Base-by-base conservation (phyloP, 2,888 invertebrate genomes). In the Crepidodera aurea region DNA sequence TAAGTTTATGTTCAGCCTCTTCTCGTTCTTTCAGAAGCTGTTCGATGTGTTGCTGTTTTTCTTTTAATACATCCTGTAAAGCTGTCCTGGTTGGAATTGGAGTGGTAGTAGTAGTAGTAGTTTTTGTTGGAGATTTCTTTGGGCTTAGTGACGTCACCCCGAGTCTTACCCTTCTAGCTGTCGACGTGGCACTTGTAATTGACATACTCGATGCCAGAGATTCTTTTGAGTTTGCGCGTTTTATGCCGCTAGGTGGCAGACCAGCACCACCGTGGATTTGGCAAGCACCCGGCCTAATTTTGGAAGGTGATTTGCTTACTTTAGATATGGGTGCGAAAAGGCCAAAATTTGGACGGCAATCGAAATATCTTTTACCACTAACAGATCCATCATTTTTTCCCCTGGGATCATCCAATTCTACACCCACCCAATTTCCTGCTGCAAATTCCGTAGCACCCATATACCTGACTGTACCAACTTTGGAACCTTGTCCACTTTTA, bases 361-460 rank as follows among this genome's bases (percentile, higher is more conserved):
- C 90, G 83, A 98, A 98, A 84, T 98, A 98, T 83, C 97, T 91
- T 82, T 90, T 91, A 57, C 94, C 96, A 69, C 90, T 93, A 27
- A 98, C 95, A 51, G 93, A 90, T 60, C 98, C 98, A 78, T 98
- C 96, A 81, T 98, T 98, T 83, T 98, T 98, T 55, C 98, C 98
- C 62, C 91, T 83, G 0, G 94, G 90, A 69, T 96, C 95, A 78
- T 97, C 96, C 70, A 98, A 84, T 80, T 98, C 96, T 15, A 98
- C 91, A 18, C 98, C 98, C 65, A 93, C 96, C 97, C 97, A 98
- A 71, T 94, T 89, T 29, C 98, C 98, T 29, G 89, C 81, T 0
- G 97, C 96, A 81, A 98, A 98, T 74, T 94, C 92, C 27, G 97
- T 93, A 51, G 85, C 83, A 19, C 98, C 98, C 68, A 96, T 86